Percentiles rank a stretch among this genome's conserved stretches.
phyloP scores from a whole-genome alignment of 2,113 vertebrate species.

The Anolis carolinensis region DNA sequence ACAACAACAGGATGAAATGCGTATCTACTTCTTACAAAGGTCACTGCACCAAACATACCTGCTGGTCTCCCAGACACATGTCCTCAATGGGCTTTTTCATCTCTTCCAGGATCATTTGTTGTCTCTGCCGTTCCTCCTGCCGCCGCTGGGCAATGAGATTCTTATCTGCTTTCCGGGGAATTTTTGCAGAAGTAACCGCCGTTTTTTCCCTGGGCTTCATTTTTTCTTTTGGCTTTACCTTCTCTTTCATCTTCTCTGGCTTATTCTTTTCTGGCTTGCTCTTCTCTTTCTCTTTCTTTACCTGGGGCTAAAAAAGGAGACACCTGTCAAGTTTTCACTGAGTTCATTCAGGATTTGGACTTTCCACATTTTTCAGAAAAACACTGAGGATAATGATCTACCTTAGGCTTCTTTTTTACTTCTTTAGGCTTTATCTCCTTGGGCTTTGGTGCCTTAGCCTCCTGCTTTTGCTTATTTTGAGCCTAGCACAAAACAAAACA shows the following conservation, averaged over 20 bases:
- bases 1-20: not conserved
- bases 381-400: not conserved
- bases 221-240: conserved; percentile 77
- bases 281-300: conserved; percentile 82
- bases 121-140: conserved; percentile 87
- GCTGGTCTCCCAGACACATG: conserved; percentile 94
- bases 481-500: conserved; percentile 73
- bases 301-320: not conserved
- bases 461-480: conserved; percentile 88
- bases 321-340: accelerated
- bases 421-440: conserved; percentile 75
- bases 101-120: conserved; percentile 92
- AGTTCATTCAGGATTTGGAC: not conserved
- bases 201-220: conserved; percentile 83
- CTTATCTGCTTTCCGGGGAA: conserved; percentile 78
- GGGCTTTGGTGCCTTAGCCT: conserved; percentile 82
- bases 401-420: conserved; percentile 27
- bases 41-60: conserved; percentile 66
- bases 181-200: conserved; percentile 62
- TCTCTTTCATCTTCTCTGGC: conserved; percentile 66
- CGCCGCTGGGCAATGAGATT: conserved; percentile 83
- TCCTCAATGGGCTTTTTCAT: conserved; percentile 96
- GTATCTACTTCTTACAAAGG: no score
- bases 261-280: conserved; percentile 75
- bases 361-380: not conserved